Evolutionary conservation across 2,113 vertebrate genomes (phyloP).

Genomic region (Merops nubicus): DNA sequence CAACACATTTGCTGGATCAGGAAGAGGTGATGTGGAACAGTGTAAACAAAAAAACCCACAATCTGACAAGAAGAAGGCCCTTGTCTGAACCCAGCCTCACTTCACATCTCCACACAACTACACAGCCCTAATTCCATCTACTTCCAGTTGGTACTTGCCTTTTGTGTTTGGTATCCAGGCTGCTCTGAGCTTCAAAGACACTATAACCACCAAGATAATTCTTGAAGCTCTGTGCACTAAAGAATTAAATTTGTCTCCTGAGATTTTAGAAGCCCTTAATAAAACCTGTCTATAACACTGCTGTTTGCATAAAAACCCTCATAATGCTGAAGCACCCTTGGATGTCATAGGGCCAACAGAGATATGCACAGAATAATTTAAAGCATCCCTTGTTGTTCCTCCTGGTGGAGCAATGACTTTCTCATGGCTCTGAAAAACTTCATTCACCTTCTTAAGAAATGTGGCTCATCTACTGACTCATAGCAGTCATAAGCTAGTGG

Average conservation of each 20-base stretch:
- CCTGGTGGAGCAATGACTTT: neutral
- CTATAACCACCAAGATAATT: neutral
- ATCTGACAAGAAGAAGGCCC: neutral
- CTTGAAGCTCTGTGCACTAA: neutral
- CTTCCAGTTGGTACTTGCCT: conserved; percentile 53
- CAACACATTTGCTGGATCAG: conserved; percentile 22
- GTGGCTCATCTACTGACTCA: neutral
- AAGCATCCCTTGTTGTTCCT: neutral
- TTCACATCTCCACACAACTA: conserved; percentile 2
- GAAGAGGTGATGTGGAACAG: neutral
- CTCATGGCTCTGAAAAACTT: neutral
- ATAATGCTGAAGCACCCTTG: neutral
- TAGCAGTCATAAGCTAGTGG: neutral
- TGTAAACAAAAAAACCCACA: conserved; percentile 40
- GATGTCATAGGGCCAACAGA: neutral
- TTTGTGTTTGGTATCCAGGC: neutral
- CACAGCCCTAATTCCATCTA: neutral
- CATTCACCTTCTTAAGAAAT: neutral
- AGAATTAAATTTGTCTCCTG: conserved; percentile 28
- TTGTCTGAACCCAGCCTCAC: conserved; percentile 30
- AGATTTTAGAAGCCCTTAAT: neutral
- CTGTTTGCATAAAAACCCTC: neutral
- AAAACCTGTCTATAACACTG: neutral
- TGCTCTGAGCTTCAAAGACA: conserved; percentile 11
- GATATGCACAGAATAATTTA: neutral